phyloP scores from a whole-genome alignment of 2,888 invertebrate genomes.

The Desoria tigrina region DNA sequence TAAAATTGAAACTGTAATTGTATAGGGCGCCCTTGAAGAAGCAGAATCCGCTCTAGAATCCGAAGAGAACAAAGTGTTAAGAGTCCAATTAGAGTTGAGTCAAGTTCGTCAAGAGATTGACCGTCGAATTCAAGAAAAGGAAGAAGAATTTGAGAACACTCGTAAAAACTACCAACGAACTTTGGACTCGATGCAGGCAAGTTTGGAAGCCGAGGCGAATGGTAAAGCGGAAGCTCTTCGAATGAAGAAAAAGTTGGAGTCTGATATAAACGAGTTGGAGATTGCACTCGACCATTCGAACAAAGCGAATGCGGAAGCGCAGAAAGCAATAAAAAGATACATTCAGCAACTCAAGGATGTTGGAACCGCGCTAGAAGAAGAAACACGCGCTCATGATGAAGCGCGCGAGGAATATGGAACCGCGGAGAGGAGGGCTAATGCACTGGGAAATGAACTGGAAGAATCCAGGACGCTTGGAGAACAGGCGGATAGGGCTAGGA shows the following conservation, averaged over 20 bases:
- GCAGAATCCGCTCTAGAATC: constrained; percentile 99
- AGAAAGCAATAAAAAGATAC: constrained; percentile 62
- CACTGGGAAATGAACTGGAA: constrained; percentile 62
- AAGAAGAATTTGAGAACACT: constrained; percentile 67
- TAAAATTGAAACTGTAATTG: too few relatives aligned
- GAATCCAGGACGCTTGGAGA: constrained; percentile 55
- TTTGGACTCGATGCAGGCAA: constrained; percentile 65
- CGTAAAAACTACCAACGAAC: constrained; percentile 66
- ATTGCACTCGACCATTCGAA: constrained; percentile 65
- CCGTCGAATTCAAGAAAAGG: constrained; percentile 63
- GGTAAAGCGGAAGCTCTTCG: constrained; percentile 64
- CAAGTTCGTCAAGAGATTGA: constrained; percentile 63
- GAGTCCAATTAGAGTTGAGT: constrained; percentile 95
- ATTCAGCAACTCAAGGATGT: constrained; percentile 60
- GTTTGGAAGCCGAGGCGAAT: constrained; percentile 64
- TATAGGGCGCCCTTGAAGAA: constrained; percentile 80
- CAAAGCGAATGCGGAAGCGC: constrained; percentile 60
- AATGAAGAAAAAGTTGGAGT: constrained; percentile 66
- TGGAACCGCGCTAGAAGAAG: constrained; percentile 60
- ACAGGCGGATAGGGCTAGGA: constrained; percentile 61
- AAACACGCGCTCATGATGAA: constrained; percentile 62
- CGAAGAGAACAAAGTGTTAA: constrained; percentile 97
- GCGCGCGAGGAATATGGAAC: constrained; percentile 61
- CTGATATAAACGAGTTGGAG: constrained; percentile 66
- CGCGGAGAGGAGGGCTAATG: constrained; percentile 61